A percentile compares a stretch with the other conserved stretches of the same genome.
phyloP scores from a whole-genome alignment of 1,140 invertebrate genomes.

The Metaphire vulgaris region DNA sequence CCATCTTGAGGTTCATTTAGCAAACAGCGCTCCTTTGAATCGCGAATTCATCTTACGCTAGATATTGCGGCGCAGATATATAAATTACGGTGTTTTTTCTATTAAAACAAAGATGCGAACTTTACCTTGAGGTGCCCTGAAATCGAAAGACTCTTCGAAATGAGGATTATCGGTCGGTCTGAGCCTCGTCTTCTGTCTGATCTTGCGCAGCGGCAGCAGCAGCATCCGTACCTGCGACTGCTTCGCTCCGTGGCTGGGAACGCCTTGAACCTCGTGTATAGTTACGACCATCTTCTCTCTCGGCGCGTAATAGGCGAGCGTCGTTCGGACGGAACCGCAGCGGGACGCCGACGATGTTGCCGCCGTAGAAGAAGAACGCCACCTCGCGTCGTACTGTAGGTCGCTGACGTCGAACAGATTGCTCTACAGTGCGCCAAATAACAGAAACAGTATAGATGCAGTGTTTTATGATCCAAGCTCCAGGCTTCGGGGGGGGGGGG shows the following conservation, averaged over 20 bases:
- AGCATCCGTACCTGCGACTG: slow-evolving; percentile 78
- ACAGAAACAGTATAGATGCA: too few species aligned
- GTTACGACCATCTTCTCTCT: slow-evolving; percentile 82
- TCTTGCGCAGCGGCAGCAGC: slow-evolving; percentile 80
- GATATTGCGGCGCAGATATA: too few species aligned
- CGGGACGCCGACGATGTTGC: slow-evolving; percentile 51
- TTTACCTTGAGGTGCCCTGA: slow-evolving; percentile 79
- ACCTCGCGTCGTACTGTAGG: slow-evolving; percentile 49
- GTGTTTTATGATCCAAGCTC: too few species aligned
- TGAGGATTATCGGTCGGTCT: slow-evolving; percentile 78
- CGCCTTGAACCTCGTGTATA: slow-evolving; percentile 74
- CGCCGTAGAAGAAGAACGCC: too few species aligned
- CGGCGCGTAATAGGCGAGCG: slow-evolving; percentile 77
- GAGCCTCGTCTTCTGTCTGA: slow-evolving; percentile 88
- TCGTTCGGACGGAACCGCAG: slow-evolving; percentile 73
- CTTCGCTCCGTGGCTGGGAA: slow-evolving; percentile 68
- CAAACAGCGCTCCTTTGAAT: too few species aligned
- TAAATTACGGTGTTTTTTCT: too few species aligned
- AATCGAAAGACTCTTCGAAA: slow-evolving; percentile 83
- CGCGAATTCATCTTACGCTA: too few species aligned
- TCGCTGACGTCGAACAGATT: slow-evolving; percentile 56
- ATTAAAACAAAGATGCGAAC: too few species aligned
- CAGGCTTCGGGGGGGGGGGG: too few species aligned
- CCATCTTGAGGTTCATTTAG: too few species aligned
- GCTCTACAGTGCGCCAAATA: slow-evolving; percentile 12